Conservation (phyloP, 37 sponge, comb jelly and placozoan genomes). For the Petrosia ficiformis region DNA sequence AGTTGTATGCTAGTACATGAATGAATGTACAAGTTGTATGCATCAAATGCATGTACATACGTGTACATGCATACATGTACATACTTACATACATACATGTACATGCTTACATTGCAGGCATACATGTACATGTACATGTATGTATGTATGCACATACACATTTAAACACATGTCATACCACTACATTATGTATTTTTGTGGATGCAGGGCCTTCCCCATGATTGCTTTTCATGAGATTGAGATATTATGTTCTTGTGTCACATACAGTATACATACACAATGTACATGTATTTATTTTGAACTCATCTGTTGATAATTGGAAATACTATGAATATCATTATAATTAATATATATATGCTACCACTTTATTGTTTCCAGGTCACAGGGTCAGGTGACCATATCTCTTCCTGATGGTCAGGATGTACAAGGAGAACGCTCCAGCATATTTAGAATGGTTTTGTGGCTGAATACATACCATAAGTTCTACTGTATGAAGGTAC, state of each 20-base stretch:
- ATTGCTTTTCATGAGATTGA: no score
- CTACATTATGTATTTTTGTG: background rate
- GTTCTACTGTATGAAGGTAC: conserved; percentile 58
- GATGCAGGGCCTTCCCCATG: no score
- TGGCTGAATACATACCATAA: conserved; percentile 64
- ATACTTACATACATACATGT: background rate
- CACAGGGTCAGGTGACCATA: conserved; percentile 1
- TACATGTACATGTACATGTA: conserved; percentile 1
- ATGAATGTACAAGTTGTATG: no score
- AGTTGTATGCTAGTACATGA: no score
- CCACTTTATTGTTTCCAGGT: background rate
- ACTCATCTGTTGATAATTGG: no score
- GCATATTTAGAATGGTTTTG: conserved; percentile 39
- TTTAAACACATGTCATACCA: background rate
- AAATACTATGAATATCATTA: no score
- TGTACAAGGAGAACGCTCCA: conserved; percentile 1
- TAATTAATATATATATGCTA: background rate
- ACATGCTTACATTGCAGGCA: background rate
- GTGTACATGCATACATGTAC: no score
- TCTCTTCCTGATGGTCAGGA: conserved; percentile 11
- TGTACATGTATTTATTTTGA: no score
- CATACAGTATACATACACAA: no score
- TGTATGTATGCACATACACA: background rate
- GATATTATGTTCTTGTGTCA: no score
- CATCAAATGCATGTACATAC: no score